A percentile compares a stretch with the other conserved stretches of the same genome.
Conservation (phyloP, 2,888 invertebrate genomes). For the Petrolisthes cinctipes region DNA sequence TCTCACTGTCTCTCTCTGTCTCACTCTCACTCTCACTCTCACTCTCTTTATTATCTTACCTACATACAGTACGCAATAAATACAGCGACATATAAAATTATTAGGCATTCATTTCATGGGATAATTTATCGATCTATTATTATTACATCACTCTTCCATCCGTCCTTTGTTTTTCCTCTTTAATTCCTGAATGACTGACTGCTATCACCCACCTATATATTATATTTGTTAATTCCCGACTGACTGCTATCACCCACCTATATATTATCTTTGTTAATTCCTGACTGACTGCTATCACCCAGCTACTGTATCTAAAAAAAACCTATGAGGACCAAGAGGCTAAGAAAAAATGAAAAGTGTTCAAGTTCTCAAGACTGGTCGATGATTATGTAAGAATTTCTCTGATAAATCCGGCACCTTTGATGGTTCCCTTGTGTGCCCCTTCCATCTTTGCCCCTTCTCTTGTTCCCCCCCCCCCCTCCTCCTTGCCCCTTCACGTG, state of each 20-base stretch:
- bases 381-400: too few species aligned
- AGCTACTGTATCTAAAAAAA: too few species aligned
- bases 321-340: too few species aligned
- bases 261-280: too few species aligned
- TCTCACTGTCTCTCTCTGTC: background rate
- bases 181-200: too few species aligned
- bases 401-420: background rate
- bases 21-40: constrained; percentile 1
- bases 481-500: background rate
- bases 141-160: background rate
- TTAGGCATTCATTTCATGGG: background rate
- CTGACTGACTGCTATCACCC: too few species aligned
- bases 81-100: background rate
- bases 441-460: background rate
- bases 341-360: too few species aligned
- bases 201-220: too few species aligned
- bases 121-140: background rate
- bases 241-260: too few species aligned
- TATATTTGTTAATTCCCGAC: too few species aligned
- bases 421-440: background rate
- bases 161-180: background rate
- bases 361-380: too few species aligned
- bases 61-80: background rate
- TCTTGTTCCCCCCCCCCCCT: background rate
- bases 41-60: background rate